Evolutionary conservation across 2,113 vertebrate species (phyloP).

Genomic region (Muntiacus muntjak): DNA sequence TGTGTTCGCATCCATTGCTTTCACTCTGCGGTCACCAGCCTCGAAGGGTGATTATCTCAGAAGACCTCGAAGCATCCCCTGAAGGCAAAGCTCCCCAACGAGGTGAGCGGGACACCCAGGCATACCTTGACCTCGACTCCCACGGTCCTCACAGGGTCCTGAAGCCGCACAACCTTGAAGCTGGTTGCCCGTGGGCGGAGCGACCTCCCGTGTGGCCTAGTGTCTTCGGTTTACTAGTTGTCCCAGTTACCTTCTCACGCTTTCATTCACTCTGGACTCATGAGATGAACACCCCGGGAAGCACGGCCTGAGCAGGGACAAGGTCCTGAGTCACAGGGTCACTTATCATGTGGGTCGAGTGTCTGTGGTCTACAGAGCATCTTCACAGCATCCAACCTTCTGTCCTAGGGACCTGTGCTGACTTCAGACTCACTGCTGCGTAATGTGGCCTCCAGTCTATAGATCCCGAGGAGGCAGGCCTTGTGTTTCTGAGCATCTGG

Average conservation of each 20-base stretch:
- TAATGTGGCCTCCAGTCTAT: neutral
- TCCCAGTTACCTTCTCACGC: neutral
- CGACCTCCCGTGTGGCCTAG: accelerated
- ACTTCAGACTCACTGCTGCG: accelerated
- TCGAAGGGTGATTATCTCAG: neutral
- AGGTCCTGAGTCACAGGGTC: neutral
- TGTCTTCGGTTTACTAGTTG: neutral
- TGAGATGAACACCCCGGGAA: neutral
- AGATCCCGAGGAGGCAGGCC: neutral
- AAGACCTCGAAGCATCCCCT: neutral
- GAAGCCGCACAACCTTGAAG: accelerated
- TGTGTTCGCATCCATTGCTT: neutral
- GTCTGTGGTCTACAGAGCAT: neutral
- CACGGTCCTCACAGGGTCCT: accelerated
- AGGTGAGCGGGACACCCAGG: neutral
- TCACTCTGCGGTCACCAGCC: neutral
- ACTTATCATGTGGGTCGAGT: neutral
- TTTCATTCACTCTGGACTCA: neutral
- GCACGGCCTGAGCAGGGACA: accelerated
- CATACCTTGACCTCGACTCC: accelerated
- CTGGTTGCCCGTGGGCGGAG: neutral
- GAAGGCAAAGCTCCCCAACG: neutral
- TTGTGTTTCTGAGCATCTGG: neutral
- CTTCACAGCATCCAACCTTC: neutral
- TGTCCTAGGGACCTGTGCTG: neutral